Evolutionary conservation across 2,113 vertebrate species (phyloP).

Genomic region (Ranitomeya variabilis): DNA sequence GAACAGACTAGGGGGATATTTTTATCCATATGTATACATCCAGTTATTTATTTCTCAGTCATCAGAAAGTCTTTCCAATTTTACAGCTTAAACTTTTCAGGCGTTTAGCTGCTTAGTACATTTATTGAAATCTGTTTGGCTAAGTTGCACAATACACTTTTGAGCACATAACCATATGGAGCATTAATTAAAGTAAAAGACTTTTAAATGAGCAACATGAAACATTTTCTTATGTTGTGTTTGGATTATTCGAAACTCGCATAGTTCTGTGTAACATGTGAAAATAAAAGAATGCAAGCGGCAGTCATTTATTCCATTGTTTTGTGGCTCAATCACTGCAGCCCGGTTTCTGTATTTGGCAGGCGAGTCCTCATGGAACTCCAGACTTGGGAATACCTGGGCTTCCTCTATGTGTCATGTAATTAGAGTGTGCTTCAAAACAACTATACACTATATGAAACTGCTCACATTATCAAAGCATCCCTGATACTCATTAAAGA

Average conservation of each 20-base stretch:
- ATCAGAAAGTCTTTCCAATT: conserved; percentile 2
- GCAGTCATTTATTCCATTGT: conserved; percentile 8
- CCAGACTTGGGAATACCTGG: conserved; percentile 20
- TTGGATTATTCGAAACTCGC: conserved; percentile 26
- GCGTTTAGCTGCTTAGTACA: conserved; percentile 20
- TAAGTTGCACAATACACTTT: conserved; percentile 44
- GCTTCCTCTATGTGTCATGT: conserved; percentile 16
- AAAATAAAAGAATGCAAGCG: conserved; percentile 9
- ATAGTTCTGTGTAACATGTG: conserved; percentile 9
- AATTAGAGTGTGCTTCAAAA: conserved; percentile 36
- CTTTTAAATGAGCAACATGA: conserved; percentile 47
- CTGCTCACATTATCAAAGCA: neutral
- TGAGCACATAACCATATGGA: conserved; percentile 48
- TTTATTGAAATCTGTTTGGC: conserved; percentile 43
- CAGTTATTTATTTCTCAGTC: neutral
- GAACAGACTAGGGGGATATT: neutral
- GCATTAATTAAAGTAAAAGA: conserved; percentile 53
- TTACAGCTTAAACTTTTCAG: conserved; percentile 30
- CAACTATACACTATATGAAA: conserved; percentile 9
- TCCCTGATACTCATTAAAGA: conserved; percentile 24
- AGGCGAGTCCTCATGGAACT: conserved; percentile 32
- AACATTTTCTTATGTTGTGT: conserved; percentile 21
- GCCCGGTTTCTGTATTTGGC: neutral
- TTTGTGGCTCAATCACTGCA: neutral
- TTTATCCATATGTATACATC: neutral